These are phyloP conservation scores for Hyla sarda DNA, from an alignment of 2,113 vertebrate species.

Conservation along the genomic window DNA sequence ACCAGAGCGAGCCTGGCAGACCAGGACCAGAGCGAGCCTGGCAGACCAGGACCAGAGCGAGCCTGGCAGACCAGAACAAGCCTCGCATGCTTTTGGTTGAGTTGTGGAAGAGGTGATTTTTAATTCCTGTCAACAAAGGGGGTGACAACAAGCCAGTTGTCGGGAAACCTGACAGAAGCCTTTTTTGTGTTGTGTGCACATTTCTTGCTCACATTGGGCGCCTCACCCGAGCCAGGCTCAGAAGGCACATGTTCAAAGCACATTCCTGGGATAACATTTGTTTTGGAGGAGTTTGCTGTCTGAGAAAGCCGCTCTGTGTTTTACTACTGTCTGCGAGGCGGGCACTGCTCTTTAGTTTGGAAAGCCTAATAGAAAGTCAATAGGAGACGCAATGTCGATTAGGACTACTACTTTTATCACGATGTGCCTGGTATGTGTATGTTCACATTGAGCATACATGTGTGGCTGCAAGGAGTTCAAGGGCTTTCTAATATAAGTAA, in stretches of 20 bases:
- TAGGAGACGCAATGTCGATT: background rate
- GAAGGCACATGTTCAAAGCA: slow-evolving; percentile 56
- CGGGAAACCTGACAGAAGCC: background rate
- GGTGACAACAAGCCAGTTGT: slow-evolving; percentile 14
- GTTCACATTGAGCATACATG: background rate
- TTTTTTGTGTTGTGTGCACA: slow-evolving; percentile 29
- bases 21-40: no score
- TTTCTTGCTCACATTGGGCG: slow-evolving; percentile 41
- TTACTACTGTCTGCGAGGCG: slow-evolving; percentile 54
- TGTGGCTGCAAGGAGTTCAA: background rate
- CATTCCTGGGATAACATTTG: slow-evolving; percentile 59
- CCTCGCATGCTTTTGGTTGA: background rate
- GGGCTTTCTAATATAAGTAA: background rate
- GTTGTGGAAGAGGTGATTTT: background rate
- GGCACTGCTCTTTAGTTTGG: slow-evolving; percentile 20
- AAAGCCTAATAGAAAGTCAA: background rate
- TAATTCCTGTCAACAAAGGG: background rate
- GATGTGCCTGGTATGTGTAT: background rate
- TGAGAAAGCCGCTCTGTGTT: slow-evolving; percentile 47
- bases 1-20: no score
- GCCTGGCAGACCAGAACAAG: background rate
- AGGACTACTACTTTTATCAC: background rate
- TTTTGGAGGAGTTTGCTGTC: slow-evolving; percentile 55
- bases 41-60: no score
- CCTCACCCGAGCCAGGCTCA: slow-evolving; percentile 10